Base-by-base conservation (phyloP, 2,888 invertebrate species). In the Cinara cedri region DNA sequence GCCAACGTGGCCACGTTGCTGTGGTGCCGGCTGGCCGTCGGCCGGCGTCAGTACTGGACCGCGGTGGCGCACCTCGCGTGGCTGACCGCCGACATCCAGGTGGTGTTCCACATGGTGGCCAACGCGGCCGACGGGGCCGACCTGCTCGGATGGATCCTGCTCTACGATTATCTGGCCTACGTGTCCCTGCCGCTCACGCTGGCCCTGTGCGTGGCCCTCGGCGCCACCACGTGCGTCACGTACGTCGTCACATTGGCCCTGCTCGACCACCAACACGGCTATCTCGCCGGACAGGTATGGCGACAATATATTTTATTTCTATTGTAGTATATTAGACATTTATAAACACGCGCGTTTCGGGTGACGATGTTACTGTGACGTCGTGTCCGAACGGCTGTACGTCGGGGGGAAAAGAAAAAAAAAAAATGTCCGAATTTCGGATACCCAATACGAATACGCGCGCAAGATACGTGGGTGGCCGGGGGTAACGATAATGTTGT, bases 141-240 rank as follows among this genome's bases (percentile, higher is more conserved):
- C 84, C 89, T 89, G 78, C 87, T 93, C 21, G 91, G 91, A 46
- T 93, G 93, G 92, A 88, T 90, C 42, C 87, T 93, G 81, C 87
- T 93, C 70, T 86, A 92, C 83, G 90, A 91, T 84, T 93, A 92
- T 85, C 87, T 93, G 70, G 89, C 92, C 70, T 92, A 91, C 85
- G 91, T 92, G 78, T 91, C 92, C 19, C 86, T 93, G 83, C 93
- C 93, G 0, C 86, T 93, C 81, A 88, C 91, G 76, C 86, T 92
- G 57, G 87, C 90, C 62, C 89, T 89, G 82, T 90, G 91, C 83
- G 87, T 89, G 57, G 86, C 90, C 68, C 86, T 91, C 81, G 90
- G 90, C 66, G 83, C 89, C 24, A 88, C 88, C 80, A 90, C 90
- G 16, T 90, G 89, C 83, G 87, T 88, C 44, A 87, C 89, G n/a